A percentile compares a stretch with the other conserved stretches of the same genome.
Evolutionary conservation across 2,888 invertebrate species (phyloP).

Genomic region (Diadegma fenestrale): DNA sequence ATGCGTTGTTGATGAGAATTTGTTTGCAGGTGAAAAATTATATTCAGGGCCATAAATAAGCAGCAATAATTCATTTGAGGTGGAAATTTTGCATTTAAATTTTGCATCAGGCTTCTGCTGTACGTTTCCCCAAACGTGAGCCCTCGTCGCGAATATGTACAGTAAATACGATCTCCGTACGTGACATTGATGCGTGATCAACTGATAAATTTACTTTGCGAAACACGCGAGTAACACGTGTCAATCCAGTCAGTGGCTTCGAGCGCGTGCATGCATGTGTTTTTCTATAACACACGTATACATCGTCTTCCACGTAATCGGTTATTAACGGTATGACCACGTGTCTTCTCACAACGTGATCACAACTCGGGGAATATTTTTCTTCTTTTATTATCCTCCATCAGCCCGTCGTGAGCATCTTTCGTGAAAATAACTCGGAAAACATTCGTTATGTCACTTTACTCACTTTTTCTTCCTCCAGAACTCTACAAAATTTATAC

Average conservation of each 20-base stretch:
- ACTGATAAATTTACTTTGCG: constrained; percentile 51
- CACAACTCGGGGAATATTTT: neutral
- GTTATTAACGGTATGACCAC: constrained; percentile 23
- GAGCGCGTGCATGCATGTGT: neutral
- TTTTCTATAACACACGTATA: neutral
- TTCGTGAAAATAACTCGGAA: neutral
- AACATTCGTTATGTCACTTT: neutral
- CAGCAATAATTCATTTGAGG: constrained; percentile 30
- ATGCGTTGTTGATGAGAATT: neutral
- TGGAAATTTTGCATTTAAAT: constrained; percentile 12
- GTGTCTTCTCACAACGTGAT: constrained; percentile 5
- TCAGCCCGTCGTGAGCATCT: neutral
- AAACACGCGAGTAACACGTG: constrained; percentile 54
- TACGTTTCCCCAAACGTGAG: neutral
- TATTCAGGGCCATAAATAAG: neutral
- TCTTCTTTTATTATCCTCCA: neutral
- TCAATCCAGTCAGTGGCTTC: constrained; percentile 34
- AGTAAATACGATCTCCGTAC: neutral
- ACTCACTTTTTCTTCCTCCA: neutral
- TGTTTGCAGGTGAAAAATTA: neutral
- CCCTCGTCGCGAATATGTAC: neutral
- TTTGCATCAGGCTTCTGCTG: neutral
- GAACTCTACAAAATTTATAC: neutral
- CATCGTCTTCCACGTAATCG: constrained; percentile 1
- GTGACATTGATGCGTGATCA: constrained; percentile 34